Percentiles rank a stretch among this genome's conserved stretches.
These are phyloP conservation scores for Andricus curvator DNA, from an alignment of 2,888 invertebrate species.

Conservation along the genomic window DNA sequence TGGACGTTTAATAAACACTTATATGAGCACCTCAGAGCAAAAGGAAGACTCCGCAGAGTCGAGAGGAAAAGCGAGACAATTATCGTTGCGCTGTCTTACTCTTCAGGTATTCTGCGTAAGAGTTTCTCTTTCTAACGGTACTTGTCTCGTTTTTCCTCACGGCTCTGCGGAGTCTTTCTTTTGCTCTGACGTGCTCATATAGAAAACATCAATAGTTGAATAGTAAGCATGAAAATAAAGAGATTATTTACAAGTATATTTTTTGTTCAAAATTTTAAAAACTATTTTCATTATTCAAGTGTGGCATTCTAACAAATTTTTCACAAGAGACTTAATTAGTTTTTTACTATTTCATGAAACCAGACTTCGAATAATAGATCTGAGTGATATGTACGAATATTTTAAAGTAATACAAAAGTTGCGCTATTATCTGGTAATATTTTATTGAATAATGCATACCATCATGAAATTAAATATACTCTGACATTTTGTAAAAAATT, in stretches of 20 bases:
- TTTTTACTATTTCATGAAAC: constrained; percentile 21
- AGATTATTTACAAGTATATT: constrained; percentile 7
- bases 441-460: neutral
- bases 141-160: too few relatives aligned
- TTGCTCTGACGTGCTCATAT: too few relatives aligned
- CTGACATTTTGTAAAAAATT: neutral
- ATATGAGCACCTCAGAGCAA: too few relatives aligned
- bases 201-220: too few relatives aligned
- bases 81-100: too few relatives aligned
- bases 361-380: neutral
- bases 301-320: constrained; percentile 8
- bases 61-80: too few relatives aligned
- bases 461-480: neutral
- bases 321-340: constrained; percentile 29
- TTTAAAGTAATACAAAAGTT: neutral
- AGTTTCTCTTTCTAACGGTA: too few relatives aligned
- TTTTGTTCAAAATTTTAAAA: neutral
- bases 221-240: neutral
- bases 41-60: too few relatives aligned
- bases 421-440: neutral
- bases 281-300: neutral
- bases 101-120: too few relatives aligned
- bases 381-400: constrained; percentile 3
- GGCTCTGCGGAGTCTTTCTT: too few relatives aligned
- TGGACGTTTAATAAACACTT: neutral